phyloP scores from a whole-genome alignment of 2,888 invertebrate genomes.

The Parnassius mnemosyne region DNA sequence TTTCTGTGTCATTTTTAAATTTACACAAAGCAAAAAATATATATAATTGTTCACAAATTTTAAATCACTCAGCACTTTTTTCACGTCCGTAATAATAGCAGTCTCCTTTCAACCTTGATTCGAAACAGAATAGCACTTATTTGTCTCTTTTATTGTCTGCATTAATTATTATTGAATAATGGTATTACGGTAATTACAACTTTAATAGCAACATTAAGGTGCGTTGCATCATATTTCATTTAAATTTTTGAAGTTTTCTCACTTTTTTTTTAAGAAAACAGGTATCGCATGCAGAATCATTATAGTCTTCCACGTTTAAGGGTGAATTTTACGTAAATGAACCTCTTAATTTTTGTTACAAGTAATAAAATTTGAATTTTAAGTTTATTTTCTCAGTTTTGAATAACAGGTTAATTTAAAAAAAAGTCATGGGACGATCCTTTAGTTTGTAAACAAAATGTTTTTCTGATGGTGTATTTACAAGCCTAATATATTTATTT shows the following conservation, averaged over 20 bases:
- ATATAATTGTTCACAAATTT: neutral
- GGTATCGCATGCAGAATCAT: no score
- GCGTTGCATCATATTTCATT: neutral
- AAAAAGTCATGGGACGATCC: no score
- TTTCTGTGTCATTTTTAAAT: constrained; percentile 30
- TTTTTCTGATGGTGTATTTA: no score
- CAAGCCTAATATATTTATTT: no score
- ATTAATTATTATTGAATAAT: constrained; percentile 21
- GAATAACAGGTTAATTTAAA: no score
- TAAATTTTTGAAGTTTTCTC: neutral
- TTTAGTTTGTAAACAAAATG: no score
- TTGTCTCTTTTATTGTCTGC: constrained; percentile 15
- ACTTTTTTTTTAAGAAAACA: neutral
- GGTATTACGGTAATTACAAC: constrained; percentile 7
- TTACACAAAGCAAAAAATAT: neutral
- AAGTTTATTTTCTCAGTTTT: no score
- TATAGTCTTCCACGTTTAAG: no score
- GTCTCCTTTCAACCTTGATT: constrained; percentile 6
- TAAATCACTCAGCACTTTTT: neutral
- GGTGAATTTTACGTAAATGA: no score
- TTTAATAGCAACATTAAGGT: constrained; percentile 5
- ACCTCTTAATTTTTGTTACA: no score
- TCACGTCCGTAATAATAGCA: constrained; percentile 3
- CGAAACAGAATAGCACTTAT: constrained; percentile 5
- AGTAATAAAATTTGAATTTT: no score